Evolutionary conservation across 2,113 vertebrate species (phyloP).

Genomic region (Hydrochoerus hydrochaeris): DNA sequence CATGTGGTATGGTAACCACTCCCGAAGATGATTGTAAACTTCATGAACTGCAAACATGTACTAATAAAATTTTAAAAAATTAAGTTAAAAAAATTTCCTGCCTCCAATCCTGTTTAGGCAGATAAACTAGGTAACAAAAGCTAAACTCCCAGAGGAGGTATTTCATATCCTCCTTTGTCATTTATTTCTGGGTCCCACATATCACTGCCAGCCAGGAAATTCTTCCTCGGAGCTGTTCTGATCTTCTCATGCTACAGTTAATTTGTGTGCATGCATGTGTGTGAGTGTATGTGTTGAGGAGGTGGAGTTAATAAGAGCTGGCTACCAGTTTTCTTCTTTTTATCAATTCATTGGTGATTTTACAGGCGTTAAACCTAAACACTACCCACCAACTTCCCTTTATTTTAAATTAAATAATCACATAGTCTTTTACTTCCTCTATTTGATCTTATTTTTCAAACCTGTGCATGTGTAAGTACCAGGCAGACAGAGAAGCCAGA

Average conservation of each 20-base stretch:
- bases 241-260: slow-evolving; percentile 32
- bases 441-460: slow-evolving; percentile 52
- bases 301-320: neutral
- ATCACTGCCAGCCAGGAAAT: neutral
- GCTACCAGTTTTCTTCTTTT: slow-evolving; percentile 24
- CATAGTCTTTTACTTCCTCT: neutral
- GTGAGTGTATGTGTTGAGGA: neutral
- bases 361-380: neutral
- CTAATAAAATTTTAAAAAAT: neutral
- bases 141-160: neutral
- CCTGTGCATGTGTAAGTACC: neutral
- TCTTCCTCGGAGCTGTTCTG: slow-evolving; percentile 49
- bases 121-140: slow-evolving; percentile 37
- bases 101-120: neutral
- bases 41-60: neutral
- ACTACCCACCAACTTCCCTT: slow-evolving; percentile 23
- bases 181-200: neutral
- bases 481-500: neutral
- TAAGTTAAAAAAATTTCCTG: neutral
- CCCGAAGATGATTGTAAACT: neutral
- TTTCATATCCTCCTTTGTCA: slow-evolving; percentile 25
- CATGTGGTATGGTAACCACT: neutral
- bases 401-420: slow-evolving; percentile 61
- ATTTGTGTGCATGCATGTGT: neutral
- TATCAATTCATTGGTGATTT: slow-evolving; percentile 35